Evolutionary conservation across 1,140 invertebrate genomes (phyloP).

Genomic region (Ericerus pela): DNA sequence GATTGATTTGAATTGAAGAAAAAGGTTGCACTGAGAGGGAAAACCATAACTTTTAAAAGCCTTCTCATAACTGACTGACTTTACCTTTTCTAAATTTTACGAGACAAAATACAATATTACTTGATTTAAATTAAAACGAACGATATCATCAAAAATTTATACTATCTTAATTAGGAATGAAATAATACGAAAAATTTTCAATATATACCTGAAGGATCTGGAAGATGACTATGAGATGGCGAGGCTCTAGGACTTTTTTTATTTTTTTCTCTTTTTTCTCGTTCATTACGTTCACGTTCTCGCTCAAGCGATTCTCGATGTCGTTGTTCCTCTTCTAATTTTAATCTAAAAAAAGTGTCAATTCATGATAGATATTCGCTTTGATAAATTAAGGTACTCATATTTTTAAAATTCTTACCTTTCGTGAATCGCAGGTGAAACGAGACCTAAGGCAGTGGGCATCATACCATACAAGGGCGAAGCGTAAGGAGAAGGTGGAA

Average conservation of each 20-base stretch:
- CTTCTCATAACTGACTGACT: no score
- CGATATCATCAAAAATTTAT: not conserved
- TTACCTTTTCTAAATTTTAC: no score
- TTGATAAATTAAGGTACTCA: no score
- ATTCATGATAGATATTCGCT: no score
- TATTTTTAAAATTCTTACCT: constrained; percentile 30
- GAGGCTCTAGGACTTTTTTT: constrained; percentile 21
- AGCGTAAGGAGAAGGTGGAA: constrained; percentile 22
- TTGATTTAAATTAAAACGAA: not conserved
- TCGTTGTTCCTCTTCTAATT: constrained; percentile 49
- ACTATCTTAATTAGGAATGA: constrained; percentile 1
- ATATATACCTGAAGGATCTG: constrained; percentile 18
- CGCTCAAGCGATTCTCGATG: constrained; percentile 40
- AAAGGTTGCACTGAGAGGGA: no score
- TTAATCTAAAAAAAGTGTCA: constrained; percentile 34
- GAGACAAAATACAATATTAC: no score
- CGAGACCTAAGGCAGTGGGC: constrained; percentile 30
- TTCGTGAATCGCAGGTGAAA: constrained; percentile 42
- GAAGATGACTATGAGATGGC: constrained; percentile 19
- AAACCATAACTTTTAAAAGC: no score
- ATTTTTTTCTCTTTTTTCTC: constrained; percentile 26
- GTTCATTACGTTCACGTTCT: constrained; percentile 36
- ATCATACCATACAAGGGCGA: constrained; percentile 21
- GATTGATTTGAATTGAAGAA: no score
- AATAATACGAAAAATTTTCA: no score